Evolutionary conservation across 2,888 invertebrate genomes (phyloP).

Genomic region (Tribolium freemani): DNA sequence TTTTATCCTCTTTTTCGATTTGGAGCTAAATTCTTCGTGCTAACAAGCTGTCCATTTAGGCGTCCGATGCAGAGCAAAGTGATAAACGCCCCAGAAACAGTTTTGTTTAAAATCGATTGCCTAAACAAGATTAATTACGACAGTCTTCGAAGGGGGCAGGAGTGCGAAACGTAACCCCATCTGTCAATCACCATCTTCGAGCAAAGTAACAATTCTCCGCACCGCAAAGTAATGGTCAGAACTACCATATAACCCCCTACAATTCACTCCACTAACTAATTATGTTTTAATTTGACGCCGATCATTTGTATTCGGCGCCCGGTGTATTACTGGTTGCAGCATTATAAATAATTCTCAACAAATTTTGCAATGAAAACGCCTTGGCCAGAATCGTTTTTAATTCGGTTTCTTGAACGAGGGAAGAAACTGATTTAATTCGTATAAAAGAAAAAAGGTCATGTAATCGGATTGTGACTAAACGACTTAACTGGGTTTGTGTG

Average conservation of each 20-base stretch:
- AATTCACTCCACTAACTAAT: constrained; percentile 37
- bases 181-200: constrained; percentile 31
- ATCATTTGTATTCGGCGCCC: constrained; percentile 32
- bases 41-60: constrained; percentile 8
- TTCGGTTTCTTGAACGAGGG: constrained; percentile 17
- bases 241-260: constrained; percentile 28
- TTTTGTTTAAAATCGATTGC: constrained; percentile 36
- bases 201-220: constrained; percentile 31
- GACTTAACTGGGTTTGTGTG: constrained; percentile 34
- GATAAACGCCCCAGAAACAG: constrained; percentile 27
- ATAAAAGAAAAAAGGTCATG: constrained; percentile 32
- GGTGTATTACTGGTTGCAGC: constrained; percentile 28
- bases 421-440: constrained; percentile 34
- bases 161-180: constrained; percentile 28
- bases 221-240: constrained; percentile 38
- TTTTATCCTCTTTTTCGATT: too few species aligned
- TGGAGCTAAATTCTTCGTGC: background rate
- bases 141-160: constrained; percentile 24
- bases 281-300: constrained; percentile 38
- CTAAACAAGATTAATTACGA: constrained; percentile 37
- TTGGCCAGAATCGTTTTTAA: constrained; percentile 24
- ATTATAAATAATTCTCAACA: background rate
- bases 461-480: constrained; percentile 36
- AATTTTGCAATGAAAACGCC: constrained; percentile 10
- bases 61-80: constrained; percentile 1